These are phyloP conservation scores for Archips xylosteana DNA, from an alignment of 2,888 invertebrate species.

Conservation along the genomic window DNA sequence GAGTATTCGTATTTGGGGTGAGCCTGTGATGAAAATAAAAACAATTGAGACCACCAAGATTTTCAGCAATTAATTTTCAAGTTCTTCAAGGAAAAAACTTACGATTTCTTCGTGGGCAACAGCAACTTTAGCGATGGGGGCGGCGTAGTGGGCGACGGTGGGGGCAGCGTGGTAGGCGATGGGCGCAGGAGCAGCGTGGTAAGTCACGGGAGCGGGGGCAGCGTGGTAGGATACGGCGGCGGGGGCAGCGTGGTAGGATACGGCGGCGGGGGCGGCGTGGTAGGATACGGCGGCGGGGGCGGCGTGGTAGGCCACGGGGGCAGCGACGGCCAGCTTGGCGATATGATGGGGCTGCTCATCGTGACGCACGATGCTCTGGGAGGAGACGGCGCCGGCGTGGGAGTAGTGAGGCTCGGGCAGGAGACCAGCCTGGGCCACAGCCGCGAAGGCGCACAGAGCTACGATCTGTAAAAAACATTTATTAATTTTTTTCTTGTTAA, in stretches of 20 bases:
- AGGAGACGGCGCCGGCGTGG: conserved; percentile 62
- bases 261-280: conserved; percentile 43
- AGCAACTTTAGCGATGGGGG: conserved; percentile 47
- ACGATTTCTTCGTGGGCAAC: conserved; percentile 58
- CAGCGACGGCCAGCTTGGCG: conserved; percentile 30
- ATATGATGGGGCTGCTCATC: conserved; percentile 58
- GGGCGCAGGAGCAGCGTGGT: conserved; percentile 55
- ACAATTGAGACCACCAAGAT: background rate
- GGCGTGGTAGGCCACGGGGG: conserved; percentile 51
- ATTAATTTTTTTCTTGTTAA: background rate
- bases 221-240: conserved; percentile 50
- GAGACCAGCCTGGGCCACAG: conserved; percentile 57
- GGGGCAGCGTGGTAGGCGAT: conserved; percentile 16
- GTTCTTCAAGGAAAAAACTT: conserved; percentile 38
- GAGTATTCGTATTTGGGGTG: conserved; percentile 73
- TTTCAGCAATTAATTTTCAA: background rate
- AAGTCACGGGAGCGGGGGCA: conserved; percentile 50
- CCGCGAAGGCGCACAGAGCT: conserved; percentile 55
- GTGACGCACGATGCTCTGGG: conserved; percentile 69
- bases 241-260: conserved; percentile 50
- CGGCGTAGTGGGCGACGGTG: conserved; percentile 46
- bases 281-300: conserved; percentile 50
- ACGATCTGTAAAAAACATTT: conserved; percentile 49
- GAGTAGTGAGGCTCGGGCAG: conserved; percentile 66
- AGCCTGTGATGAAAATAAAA: conserved; percentile 50